Evolutionary conservation across 2,888 invertebrate genomes (phyloP).

Genomic region (Drosophila engyochracea): DNA sequence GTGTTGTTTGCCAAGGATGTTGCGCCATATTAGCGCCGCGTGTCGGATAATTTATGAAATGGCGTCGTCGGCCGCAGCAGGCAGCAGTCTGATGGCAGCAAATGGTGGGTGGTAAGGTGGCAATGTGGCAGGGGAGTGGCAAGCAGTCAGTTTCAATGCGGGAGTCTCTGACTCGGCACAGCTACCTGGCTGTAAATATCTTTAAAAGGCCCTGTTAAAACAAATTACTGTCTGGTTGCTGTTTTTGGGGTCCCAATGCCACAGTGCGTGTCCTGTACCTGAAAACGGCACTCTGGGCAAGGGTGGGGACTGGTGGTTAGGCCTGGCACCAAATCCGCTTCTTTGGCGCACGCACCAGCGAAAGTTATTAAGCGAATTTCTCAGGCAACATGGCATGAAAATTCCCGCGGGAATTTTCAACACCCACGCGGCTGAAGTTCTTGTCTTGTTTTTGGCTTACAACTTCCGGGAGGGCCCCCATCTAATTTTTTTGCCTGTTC

Average conservation of each 20-base stretch:
- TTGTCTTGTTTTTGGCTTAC: constrained; percentile 40
- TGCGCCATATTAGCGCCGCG: constrained; percentile 80
- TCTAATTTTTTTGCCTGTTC: constrained; percentile 45
- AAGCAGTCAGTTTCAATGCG: constrained; percentile 26
- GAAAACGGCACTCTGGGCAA: neutral
- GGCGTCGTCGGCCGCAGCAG: constrained; percentile 60
- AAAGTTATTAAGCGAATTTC: constrained; percentile 82
- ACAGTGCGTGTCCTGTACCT: constrained; percentile 50
- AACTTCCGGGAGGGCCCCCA: constrained; percentile 42
- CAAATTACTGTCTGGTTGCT: constrained; percentile 81
- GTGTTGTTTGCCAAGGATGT: constrained; percentile 60
- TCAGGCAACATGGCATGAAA: constrained; percentile 73
- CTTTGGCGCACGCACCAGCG: constrained; percentile 49
- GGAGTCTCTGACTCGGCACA: constrained; percentile 30
- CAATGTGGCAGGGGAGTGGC: constrained; percentile 7
- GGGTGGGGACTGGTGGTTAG: constrained; percentile 1
- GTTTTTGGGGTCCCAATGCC: constrained; percentile 60
- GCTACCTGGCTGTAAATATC: constrained; percentile 73
- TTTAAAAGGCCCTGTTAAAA: constrained; percentile 81
- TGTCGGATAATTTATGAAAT: constrained; percentile 79
- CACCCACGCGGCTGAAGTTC: constrained; percentile 50
- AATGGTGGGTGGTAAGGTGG: constrained; percentile 3
- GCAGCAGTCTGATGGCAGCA: constrained; percentile 14
- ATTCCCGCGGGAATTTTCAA: constrained; percentile 78
- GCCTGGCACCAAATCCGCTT: constrained; percentile 45